Percentiles rank a stretch among this genome's conserved stretches.
phyloP scores from a whole-genome alignment of 2,113 vertebrate species.

The Corapipo altera region DNA sequence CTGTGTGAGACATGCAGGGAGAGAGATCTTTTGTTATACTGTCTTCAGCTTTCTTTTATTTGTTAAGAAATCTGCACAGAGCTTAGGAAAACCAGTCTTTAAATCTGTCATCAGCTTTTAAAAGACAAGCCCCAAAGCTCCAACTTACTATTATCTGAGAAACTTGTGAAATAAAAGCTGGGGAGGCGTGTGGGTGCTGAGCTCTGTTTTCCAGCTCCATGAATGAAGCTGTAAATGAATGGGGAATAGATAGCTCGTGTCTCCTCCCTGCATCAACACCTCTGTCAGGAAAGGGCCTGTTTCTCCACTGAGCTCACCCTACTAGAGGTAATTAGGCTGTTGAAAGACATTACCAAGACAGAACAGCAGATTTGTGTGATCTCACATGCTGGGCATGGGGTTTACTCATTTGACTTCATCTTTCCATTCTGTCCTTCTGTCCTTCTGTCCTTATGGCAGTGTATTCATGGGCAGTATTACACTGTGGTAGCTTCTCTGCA shows the following conservation, averaged over 20 bases:
- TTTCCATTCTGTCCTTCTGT: neutral
- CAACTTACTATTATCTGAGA: neutral
- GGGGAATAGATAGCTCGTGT: neutral
- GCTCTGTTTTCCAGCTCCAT: neutral
- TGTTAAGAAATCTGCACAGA: neutral
- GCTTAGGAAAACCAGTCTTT: constrained; percentile 27
- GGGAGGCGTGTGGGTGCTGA: neutral
- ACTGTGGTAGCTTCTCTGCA: fast-evolving
- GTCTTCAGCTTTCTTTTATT: constrained; percentile 3
- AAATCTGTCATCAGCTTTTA: constrained; percentile 10
- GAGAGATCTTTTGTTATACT: neutral
- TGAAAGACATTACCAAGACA: neutral
- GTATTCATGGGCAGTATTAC: neutral
- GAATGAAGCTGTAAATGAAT: neutral
- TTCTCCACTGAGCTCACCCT: neutral
- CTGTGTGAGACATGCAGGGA: neutral
- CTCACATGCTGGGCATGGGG: neutral
- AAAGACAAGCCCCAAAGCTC: neutral
- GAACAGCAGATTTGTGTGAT: neutral
- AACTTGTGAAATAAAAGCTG: constrained; percentile 22
- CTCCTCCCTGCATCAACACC: neutral
- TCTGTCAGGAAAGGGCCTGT: neutral
- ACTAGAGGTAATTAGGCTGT: neutral
- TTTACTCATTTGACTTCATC: neutral
- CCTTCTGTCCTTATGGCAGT: neutral